Conservation (phyloP, 2,113 vertebrate genomes). For the Dolichotis patagonum region DNA sequence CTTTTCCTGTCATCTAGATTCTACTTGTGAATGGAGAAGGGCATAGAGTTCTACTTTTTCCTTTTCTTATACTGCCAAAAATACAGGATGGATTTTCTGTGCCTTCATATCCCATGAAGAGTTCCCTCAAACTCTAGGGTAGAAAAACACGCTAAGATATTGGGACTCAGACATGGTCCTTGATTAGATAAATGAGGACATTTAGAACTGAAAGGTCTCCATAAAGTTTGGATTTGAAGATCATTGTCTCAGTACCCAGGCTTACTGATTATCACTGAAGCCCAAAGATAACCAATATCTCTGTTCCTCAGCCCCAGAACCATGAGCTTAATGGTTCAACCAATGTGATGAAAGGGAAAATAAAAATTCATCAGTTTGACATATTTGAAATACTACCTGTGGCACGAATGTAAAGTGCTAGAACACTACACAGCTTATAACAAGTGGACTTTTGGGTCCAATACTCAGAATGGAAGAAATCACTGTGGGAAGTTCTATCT, state of each 20-base stretch:
- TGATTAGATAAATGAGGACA: neutral
- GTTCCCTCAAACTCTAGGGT: neutral
- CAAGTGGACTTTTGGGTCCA: neutral
- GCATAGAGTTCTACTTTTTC: no score
- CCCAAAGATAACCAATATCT: neutral
- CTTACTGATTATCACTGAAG: neutral
- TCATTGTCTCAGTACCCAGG: neutral
- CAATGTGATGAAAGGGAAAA: neutral
- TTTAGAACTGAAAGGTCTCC: neutral
- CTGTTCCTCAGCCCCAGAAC: neutral
- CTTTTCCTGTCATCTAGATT: neutral
- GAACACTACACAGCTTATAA: neutral
- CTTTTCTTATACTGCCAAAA: neutral
- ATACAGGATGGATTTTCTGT: neutral
- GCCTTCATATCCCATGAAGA: neutral
- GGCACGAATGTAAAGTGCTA: neutral
- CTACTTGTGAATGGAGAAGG: no score
- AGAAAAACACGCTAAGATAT: neutral
- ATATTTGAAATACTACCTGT: neutral
- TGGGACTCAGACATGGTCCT: neutral
- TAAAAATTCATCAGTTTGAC: neutral
- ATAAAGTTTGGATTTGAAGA: neutral
- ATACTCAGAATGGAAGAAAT: neutral
- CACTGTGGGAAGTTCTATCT: neutral
- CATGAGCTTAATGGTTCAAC: neutral